phyloP scores from a whole-genome alignment of 2,888 invertebrate genomes.

The Cheilosia soror region DNA sequence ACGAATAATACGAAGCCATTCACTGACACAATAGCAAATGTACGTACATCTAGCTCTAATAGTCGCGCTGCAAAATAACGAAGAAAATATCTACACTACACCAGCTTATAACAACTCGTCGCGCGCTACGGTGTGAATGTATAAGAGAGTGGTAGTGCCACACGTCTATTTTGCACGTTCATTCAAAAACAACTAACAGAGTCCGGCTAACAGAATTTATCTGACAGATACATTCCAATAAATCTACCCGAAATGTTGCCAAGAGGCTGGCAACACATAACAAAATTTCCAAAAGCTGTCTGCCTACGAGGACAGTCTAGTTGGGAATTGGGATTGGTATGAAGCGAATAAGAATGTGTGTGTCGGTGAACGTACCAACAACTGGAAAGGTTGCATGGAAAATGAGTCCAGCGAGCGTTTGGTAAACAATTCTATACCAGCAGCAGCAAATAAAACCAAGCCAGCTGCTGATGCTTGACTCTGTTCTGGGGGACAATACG shows the following conservation, averaged over 20 bases:
- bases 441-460: background rate
- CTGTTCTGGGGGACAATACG: background rate
- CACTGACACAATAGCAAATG: constrained; percentile 65
- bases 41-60: constrained; percentile 66
- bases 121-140: constrained; percentile 7
- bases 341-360: constrained; percentile 77
- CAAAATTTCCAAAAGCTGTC: constrained; percentile 70
- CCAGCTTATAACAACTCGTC: constrained; percentile 37
- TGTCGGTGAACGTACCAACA: background rate
- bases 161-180: constrained; percentile 83
- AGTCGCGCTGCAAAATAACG: constrained; percentile 75
- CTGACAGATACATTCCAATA: constrained; percentile 81
- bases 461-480: constrained; percentile 36
- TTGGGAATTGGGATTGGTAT: constrained; percentile 68
- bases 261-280: constrained; percentile 76
- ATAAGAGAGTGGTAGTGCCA: constrained; percentile 70
- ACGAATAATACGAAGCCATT: constrained; percentile 69
- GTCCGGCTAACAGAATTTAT: constrained; percentile 79
- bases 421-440: constrained; percentile 28
- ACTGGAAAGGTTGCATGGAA: constrained; percentile 78
- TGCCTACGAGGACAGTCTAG: constrained; percentile 46
- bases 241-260: constrained; percentile 79
- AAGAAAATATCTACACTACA: constrained; percentile 68
- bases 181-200: constrained; percentile 83
- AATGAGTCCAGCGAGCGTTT: constrained; percentile 48